Base-by-base conservation (phyloP, 64 coral and sea anemone genomes). In the Anthopleura sola region DNA sequence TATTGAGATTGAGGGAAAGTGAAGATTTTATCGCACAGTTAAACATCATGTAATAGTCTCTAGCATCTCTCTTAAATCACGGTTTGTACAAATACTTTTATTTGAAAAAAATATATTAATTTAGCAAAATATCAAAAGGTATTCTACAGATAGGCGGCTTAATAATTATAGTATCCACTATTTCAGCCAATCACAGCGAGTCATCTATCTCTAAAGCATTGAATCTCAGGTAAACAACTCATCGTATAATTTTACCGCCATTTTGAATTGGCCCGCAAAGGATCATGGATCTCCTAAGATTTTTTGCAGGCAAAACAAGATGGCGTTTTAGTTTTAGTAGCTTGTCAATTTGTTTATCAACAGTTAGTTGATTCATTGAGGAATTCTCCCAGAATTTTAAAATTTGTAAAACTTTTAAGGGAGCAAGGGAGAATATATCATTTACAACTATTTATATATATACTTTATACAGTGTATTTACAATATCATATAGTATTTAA, bases 71-170 rank as follows among this genome's bases (percentile, higher is more conserved):
- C 13, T 53, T 2, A 53, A 53, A 53, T 53, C 11, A 53, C 50
- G 50, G 10, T 71, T 71, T 32, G 66, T 71, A 71, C 66, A 71
- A 79, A 79, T 48, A 44, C 6, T 79, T 79, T 79, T 79, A 24
- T 24, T 79, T 79, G 19, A 79, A 79, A 44, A 77, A 79, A 79
- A 79, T 79, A 79, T 79, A 79, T 79, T 79, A 79, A 79, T 79
- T 79, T 48, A 79, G 44, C 76, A 79, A 79, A 79, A 79, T 79
- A 79, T 79, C 36, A 79, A 79, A 79, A 79, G 16, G 76, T 79
- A 46, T 79, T 79, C 37, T 79, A 79, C 76, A 79, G 76, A 38
- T 48, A 79, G 38, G 18, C 29, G 31, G 66, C 66, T 71, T 71
- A 34, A 71, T 34, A 71, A 34, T 33, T 6, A 24, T 62, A 0